phyloP scores from a whole-genome alignment of 2,113 vertebrate genomes.

The Ciconia boyciana region DNA sequence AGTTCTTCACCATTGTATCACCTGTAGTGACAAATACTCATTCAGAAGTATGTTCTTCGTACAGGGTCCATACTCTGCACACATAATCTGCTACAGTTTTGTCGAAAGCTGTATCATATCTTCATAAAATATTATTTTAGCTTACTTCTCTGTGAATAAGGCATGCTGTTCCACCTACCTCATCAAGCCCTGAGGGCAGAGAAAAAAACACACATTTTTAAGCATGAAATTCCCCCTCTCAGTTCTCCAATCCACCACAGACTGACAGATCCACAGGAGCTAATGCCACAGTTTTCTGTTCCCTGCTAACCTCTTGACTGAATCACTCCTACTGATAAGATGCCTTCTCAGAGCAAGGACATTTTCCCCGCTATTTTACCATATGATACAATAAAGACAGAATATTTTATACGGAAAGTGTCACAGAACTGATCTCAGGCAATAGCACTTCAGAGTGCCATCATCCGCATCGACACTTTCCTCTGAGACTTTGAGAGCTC shows the following conservation, averaged over 20 bases:
- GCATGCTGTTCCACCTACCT: neutral
- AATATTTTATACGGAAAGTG: neutral
- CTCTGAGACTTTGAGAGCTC: neutral
- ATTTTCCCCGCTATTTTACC: neutral
- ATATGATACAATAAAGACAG: neutral
- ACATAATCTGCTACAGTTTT: neutral
- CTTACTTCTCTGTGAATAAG: neutral
- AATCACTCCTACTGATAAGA: neutral
- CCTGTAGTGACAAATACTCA: neutral
- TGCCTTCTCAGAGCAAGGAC: neutral
- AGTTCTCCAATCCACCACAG: neutral
- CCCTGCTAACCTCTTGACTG: neutral
- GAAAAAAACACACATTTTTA: neutral
- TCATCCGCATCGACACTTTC: neutral
- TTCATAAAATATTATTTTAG: neutral
- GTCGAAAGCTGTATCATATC: neutral
- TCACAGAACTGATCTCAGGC: neutral
- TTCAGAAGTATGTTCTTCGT: neutral
- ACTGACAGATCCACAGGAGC: neutral
- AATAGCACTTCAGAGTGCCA: neutral
- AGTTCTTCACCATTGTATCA: neutral
- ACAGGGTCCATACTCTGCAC: rapidly evolving
- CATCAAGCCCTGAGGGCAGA: neutral
- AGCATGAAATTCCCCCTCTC: neutral
- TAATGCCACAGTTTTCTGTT: neutral